These are phyloP conservation scores for Himantopus leucocephalus DNA, from an alignment of 2,113 vertebrate genomes.

Conservation along the genomic window DNA sequence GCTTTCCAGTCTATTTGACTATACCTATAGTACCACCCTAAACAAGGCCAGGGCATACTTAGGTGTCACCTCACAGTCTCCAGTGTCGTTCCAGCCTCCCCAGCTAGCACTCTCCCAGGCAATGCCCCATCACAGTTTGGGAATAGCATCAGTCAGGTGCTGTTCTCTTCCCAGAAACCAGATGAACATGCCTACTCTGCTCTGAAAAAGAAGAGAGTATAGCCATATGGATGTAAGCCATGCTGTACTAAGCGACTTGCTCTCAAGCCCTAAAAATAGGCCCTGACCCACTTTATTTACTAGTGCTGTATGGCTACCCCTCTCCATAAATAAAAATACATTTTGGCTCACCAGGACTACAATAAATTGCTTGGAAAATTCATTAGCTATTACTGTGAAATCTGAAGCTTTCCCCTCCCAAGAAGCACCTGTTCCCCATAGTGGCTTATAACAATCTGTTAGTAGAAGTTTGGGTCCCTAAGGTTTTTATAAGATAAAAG, in stretches of 20 bases:
- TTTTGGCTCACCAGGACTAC: neutral
- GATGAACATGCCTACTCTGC: neutral
- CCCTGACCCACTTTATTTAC: neutral
- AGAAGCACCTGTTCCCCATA: neutral
- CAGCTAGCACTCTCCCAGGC: neutral
- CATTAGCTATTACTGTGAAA: neutral
- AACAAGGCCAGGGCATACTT: neutral
- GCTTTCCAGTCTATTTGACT: neutral
- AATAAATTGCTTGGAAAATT: slow-evolving; percentile 1
- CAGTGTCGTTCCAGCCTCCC: neutral
- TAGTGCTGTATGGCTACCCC: neutral
- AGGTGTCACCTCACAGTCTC: neutral
- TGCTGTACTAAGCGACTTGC: neutral
- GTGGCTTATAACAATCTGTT: neutral
- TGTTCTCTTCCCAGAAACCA: neutral
- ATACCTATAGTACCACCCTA: neutral
- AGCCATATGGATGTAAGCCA: neutral
- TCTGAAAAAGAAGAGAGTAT: neutral
- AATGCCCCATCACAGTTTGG: neutral
- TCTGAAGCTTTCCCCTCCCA: neutral
- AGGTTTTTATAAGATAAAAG: neutral
- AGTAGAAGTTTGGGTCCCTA: neutral
- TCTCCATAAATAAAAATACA: neutral
- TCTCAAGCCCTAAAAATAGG: neutral
- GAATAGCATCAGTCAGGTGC: neutral